Base-by-base conservation (phyloP, 2,113 vertebrate genomes). In the Pluvialis apricaria region DNA sequence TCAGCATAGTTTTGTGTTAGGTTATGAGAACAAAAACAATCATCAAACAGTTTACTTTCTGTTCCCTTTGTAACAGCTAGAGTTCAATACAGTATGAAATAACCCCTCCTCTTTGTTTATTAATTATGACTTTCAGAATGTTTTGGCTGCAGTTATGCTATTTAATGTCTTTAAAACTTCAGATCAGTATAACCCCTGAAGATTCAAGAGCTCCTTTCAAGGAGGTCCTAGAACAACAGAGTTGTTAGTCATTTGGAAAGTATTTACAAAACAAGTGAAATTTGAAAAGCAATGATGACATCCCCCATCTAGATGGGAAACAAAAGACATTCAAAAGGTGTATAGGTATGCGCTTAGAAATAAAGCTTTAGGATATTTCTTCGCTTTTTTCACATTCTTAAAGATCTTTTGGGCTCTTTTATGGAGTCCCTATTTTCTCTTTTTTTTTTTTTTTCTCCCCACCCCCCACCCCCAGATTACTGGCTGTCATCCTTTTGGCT, bases 1-100 rank as follows among this genome's bases (percentile, higher is more conserved):
- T 95, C 94, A 93, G 75, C 90, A 92, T 93, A 95, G 70, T 96
- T 96, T 86, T 91, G 15, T 91, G 10, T 81, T 96, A 89, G 71
- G 44, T 91, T 97, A 44, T 84, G 64, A 84, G 92, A 96, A 94
- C 44, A 93, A 96, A 95, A 96, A 82, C 64, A 79, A 88, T 72
- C 91, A 79, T 19, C 61, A 80, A 96, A 92, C 71, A 77, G 77
- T 96, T 96, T 97, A 91, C 91, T 88, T 85, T 80, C 28, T 71
- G 15, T 81, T 93, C 58, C 29, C 40, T 78, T 57, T 94, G 51
- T 86, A 92, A 81, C 34, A 90, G 32, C 62, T 77, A 84, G 66
- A 68, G 68, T 88, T 95, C 81, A 89, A 22, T 77, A 20, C 11
- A 44, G 44, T 60, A 62, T 86, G 57, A 79, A 84, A 42, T 86